A percentile compares a stretch with the other conserved stretches of the same genome.
Conservation (phyloP, 92 coral and sea anemone species). For the Heteractis magnifica region DNA sequence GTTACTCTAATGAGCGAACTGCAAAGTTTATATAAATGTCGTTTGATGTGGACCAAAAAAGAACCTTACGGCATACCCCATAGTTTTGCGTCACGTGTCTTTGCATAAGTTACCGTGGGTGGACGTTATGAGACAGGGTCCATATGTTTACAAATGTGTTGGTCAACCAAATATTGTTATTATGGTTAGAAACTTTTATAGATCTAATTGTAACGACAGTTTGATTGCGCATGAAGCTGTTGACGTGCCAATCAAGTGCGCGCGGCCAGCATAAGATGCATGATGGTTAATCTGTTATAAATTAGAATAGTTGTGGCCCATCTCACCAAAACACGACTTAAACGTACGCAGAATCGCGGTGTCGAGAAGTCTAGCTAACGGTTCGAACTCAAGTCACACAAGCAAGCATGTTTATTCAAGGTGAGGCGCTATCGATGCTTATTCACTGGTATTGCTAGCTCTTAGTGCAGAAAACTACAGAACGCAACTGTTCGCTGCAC, state of each 20-base stretch:
- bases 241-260: slow-evolving; percentile 14
- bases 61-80: not conserved
- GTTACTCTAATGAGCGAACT: not conserved
- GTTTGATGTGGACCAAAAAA: not conserved
- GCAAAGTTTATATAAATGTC: not conserved
- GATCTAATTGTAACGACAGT: slow-evolving; percentile 23
- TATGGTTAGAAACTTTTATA: not conserved
- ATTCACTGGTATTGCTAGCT: not conserved
- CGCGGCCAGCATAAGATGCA: slow-evolving; percentile 11
- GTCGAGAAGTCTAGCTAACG: slow-evolving; percentile 19
- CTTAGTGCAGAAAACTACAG: not conserved
- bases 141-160: slow-evolving; percentile 13
- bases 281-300: slow-evolving; percentile 21
- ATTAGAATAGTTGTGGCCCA: not conserved
- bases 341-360: slow-evolving; percentile 8
- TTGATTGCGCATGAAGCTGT: slow-evolving; percentile 4
- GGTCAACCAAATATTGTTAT: not conserved
- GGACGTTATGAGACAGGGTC: not conserved
- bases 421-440: not conserved
- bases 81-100: not conserved
- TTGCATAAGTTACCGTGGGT: no score
- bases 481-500: not conserved
- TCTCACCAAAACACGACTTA: slow-evolving; percentile 13
- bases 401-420: slow-evolving; percentile 23
- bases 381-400: slow-evolving; percentile 22